Evolutionary conservation across 2,113 vertebrate species (phyloP).

Genomic region (Hemiprocne comata): DNA sequence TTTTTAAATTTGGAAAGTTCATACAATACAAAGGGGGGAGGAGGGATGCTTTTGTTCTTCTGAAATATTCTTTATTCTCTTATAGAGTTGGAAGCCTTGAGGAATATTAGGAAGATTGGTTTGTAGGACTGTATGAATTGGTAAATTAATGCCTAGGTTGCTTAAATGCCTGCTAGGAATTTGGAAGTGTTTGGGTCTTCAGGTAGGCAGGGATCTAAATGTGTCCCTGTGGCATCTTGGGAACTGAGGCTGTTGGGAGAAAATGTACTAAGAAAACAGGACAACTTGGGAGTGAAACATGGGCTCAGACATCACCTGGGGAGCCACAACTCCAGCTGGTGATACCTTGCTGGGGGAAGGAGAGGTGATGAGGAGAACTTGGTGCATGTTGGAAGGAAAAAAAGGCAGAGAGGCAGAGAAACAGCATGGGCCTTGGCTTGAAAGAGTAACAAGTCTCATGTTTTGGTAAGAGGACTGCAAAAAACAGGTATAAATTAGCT

Average conservation of each 20-base stretch:
- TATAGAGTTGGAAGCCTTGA: background rate
- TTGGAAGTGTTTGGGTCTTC: background rate
- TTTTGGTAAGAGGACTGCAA: background rate
- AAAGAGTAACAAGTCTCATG: fast-evolving
- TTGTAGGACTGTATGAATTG: background rate
- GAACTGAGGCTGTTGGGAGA: background rate
- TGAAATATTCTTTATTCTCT: background rate
- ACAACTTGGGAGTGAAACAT: fast-evolving
- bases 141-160: fast-evolving
- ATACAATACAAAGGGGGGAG: background rate
- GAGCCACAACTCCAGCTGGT: background rate
- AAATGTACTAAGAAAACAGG: background rate
- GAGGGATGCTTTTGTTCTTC: background rate
- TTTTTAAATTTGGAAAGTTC: background rate
- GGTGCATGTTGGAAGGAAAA: background rate
- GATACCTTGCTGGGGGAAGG: background rate
- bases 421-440: background rate
- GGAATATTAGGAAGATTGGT: background rate
- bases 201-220: background rate
- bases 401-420: background rate
- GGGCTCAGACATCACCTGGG: background rate
- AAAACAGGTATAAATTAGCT: background rate
- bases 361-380: background rate
- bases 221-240: background rate
- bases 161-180: background rate